Evolutionary conservation across 2,888 invertebrate species (phyloP).

Genomic region (Drosophila robusta): DNA sequence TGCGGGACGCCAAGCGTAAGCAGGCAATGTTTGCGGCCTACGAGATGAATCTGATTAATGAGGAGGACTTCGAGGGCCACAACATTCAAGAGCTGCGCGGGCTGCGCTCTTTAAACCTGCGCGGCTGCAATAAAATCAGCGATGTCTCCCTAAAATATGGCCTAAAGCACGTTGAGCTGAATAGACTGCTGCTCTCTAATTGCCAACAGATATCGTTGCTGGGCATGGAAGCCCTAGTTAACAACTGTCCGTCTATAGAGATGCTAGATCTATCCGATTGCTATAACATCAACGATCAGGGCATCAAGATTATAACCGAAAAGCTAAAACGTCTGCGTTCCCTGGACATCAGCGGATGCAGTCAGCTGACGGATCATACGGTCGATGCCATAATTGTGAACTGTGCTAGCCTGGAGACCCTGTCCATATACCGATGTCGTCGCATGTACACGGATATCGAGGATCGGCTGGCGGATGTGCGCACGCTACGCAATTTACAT

Average conservation of each 20-base stretch:
- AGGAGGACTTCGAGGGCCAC: conserved; percentile 83
- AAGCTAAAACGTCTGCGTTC: conserved; percentile 83
- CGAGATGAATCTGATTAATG: conserved; percentile 85
- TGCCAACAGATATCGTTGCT: conserved; percentile 89
- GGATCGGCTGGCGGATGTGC: conserved; percentile 78
- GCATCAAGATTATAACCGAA: conserved; percentile 85
- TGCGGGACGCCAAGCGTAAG: conserved; percentile 88
- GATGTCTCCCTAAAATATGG: conserved; percentile 90
- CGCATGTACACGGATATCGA: conserved; percentile 84
- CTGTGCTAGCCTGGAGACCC: conserved; percentile 85
- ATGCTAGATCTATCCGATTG: conserved; percentile 89
- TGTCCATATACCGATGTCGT: conserved; percentile 82
- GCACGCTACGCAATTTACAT: conserved; percentile 80
- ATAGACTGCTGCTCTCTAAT: conserved; percentile 88
- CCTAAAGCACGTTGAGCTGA: conserved; percentile 88
- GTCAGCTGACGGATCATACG: conserved; percentile 86
- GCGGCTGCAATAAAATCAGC: conserved; percentile 89
- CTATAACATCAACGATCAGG: conserved; percentile 89
- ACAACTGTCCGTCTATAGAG: conserved; percentile 90
- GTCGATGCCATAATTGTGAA: conserved; percentile 86
- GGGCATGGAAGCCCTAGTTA: conserved; percentile 88
- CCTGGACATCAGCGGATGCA: conserved; percentile 86
- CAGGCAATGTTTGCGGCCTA: conserved; percentile 88
- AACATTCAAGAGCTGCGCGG: conserved; percentile 87
- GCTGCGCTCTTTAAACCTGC: conserved; percentile 88